Evolutionary conservation across 2,797 vertebrate species (phyloP).

Genomic region (Sebastiscus tertius): DNA sequence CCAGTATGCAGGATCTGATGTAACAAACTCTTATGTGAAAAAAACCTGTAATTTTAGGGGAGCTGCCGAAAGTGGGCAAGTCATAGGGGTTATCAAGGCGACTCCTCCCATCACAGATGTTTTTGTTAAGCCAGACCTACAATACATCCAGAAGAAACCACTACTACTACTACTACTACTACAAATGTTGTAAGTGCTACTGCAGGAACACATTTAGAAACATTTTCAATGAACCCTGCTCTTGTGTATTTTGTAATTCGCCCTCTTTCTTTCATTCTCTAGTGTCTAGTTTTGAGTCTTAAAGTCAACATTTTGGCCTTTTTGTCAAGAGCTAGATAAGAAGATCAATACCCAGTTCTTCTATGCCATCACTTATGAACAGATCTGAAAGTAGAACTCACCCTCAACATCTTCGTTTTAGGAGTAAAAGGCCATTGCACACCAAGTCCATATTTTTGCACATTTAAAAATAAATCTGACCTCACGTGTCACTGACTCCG

Average conservation of each 20-base stretch:
- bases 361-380: neutral
- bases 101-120: slow-evolving; percentile 34
- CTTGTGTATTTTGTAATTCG: neutral
- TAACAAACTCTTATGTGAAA: neutral
- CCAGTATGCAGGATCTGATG: slow-evolving; percentile 37
- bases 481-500: too few relatives aligned
- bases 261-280: neutral
- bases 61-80: neutral
- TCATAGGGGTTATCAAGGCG: slow-evolving; percentile 1
- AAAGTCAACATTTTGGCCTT: neutral
- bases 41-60: slow-evolving; percentile 21
- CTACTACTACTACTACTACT: neutral
- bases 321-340: neutral
- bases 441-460: too few relatives aligned
- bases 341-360: neutral
- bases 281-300: neutral
- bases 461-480: too few relatives aligned
- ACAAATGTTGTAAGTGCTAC: neutral
- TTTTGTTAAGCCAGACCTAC: slow-evolving; percentile 5
- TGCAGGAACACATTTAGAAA: neutral
- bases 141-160: neutral
- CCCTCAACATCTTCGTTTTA: neutral
- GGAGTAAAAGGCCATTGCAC: neutral
- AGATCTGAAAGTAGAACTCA: neutral
- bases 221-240: neutral